phyloP scores from a whole-genome alignment of 2,797 vertebrate species.

The Phataginus tricuspis region DNA sequence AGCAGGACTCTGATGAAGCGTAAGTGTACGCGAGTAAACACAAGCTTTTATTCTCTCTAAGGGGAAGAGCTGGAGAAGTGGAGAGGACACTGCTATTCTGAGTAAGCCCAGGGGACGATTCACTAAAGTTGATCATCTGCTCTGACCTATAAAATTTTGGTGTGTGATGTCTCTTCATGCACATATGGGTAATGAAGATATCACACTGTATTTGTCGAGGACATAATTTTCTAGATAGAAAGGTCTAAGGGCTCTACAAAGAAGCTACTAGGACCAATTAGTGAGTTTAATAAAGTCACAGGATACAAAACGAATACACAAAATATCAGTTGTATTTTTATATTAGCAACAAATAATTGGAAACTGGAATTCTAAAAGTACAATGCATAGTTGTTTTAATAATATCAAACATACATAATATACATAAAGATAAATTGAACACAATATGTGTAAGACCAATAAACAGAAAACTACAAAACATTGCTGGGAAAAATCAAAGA shows the following conservation, averaged over 20 bases:
- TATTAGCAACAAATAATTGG: not conserved
- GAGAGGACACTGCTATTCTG: not conserved
- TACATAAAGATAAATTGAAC: not conserved
- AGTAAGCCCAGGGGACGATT: not conserved
- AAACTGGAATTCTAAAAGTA: not conserved
- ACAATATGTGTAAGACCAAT: not conserved
- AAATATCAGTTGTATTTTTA: not conserved
- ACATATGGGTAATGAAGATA: not conserved
- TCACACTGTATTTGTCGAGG: not conserved
- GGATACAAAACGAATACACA: not conserved
- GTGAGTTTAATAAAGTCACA: not conserved
- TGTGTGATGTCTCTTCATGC: conserved; percentile 17
- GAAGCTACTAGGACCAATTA: not conserved
- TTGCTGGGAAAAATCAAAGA: not conserved
- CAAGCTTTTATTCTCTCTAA: not conserved
- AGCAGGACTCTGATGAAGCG: not conserved
- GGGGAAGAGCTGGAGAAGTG: not conserved
- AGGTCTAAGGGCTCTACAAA: not conserved
- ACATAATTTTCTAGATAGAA: not conserved
- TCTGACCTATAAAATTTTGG: not conserved
- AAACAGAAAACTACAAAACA: not conserved
- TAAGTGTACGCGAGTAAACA: not conserved
- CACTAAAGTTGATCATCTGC: not conserved
- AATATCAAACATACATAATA: not conserved
- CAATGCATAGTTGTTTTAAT: not conserved